Evolutionary conservation across 1,140 invertebrate species (phyloP), one percentile per base, ranked within the genome.

Genomic region (Drosophila pandora): DNA sequence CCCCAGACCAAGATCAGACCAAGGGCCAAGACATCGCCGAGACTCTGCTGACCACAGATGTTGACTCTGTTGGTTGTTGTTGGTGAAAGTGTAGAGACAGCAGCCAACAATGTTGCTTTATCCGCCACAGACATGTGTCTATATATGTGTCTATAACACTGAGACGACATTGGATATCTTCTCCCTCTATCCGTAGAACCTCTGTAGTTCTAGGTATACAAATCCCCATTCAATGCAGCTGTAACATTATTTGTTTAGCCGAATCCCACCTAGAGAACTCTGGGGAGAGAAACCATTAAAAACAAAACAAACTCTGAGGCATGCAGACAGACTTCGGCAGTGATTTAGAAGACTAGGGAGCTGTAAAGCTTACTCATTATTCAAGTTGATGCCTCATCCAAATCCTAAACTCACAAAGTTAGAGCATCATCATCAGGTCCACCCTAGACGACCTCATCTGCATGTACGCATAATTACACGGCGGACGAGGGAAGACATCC

Each of bases 41-140:
- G 63, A 70, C 74, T 69, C 45, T 56, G 72, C 79, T 84, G 80
- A 85, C 80, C 80, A 81, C 77, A 85, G 72, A 71, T 76, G 76
- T 63, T 59, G 54, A 47, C 60, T 9, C 17, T 47, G n/a, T 39
- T 30, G 47, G 52, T 47, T 52, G 57, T 50, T 68, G 74, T 25
- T 70, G 57, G 69, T 61, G 82, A 85, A 85, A 85, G 82, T 85
- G 82, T 88, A 82, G 87, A 82, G 78, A 88, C 82, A 79, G 59
- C 60, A 37, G 43, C 55, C 68, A 17, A 17, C 17, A 17, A 17
- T 78, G 60, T 75, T 47, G 64, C 64, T 69, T 65, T 52, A 45
- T n/a, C 30, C 34, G 34, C 55, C 34, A 59, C 76, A 76, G 68
- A 73, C 76, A 85, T 68, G 73, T 77, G 84, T 85, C 80, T 47